Evolutionary conservation across 2,797 vertebrate species (phyloP).

Genomic region (Microctenopoma lineatum): DNA sequence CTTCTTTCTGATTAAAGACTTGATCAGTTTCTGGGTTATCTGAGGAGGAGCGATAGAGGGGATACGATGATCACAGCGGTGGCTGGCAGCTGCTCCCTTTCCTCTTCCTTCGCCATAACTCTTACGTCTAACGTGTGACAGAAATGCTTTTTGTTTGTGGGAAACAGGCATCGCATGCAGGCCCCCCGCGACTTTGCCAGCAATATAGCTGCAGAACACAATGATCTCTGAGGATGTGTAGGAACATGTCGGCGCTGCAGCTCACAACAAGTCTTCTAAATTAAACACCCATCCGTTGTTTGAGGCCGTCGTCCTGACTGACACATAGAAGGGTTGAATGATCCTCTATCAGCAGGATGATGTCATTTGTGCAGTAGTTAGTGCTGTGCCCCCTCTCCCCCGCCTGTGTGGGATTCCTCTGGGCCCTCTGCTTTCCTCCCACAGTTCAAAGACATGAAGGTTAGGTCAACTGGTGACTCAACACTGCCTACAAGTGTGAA

Average conservation of each 20-base stretch:
- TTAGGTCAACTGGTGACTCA: background rate
- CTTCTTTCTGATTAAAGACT: slow-evolving; percentile 49
- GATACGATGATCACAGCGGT: slow-evolving; percentile 28
- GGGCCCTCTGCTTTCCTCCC: background rate
- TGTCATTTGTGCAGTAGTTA: background rate
- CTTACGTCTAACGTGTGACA: background rate
- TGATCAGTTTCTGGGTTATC: slow-evolving; percentile 45
- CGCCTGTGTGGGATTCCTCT: background rate
- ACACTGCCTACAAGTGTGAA: background rate
- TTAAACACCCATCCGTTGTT: background rate
- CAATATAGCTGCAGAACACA: background rate
- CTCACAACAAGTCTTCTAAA: background rate
- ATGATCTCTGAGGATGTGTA: background rate
- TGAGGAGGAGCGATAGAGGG: slow-evolving; percentile 27
- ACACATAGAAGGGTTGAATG: background rate
- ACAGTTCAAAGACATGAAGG: background rate
- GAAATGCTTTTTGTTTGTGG: background rate
- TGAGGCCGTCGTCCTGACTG: background rate
- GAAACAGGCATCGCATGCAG: background rate
- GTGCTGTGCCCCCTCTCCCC: background rate
- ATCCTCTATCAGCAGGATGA: background rate
- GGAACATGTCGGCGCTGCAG: background rate
- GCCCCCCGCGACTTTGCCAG: background rate
- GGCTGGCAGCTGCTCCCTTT: slow-evolving; percentile 31
- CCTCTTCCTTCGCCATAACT: slow-evolving; percentile 1